Percentiles rank a stretch among this genome's conserved stretches.
Conservation (phyloP, 2,113 vertebrate species). For the Dissostichus mawsoni region DNA sequence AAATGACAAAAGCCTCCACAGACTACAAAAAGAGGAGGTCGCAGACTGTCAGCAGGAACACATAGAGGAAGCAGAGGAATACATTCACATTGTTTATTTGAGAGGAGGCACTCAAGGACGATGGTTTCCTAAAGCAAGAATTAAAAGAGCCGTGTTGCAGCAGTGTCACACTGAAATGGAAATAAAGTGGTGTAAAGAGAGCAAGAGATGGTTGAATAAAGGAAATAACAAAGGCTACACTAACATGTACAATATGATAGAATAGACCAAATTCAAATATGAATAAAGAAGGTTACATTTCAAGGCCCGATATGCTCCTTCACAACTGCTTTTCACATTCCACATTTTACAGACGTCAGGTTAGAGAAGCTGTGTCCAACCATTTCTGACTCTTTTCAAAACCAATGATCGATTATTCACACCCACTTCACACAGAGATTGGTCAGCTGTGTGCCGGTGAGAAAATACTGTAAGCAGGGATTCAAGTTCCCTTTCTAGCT, state of each 20-base stretch:
- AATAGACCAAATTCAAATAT: neutral
- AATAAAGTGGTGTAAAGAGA: neutral
- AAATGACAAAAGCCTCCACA: conserved; percentile 26
- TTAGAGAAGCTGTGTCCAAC: too few relatives aligned
- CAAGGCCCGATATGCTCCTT: neutral
- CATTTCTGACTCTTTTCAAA: too few relatives aligned
- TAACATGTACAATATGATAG: neutral
- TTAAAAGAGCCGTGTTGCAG: conserved; percentile 20
- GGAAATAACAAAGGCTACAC: neutral
- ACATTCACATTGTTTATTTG: conserved; percentile 35
- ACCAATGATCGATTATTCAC: too few relatives aligned
- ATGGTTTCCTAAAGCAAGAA: conserved; percentile 5
- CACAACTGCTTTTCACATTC: neutral
- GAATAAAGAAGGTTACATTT: neutral
- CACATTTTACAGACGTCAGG: too few relatives aligned
- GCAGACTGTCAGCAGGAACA: conserved; percentile 16
- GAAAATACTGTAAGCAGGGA: too few relatives aligned
- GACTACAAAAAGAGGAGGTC: conserved; percentile 13
- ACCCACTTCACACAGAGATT: too few relatives aligned
- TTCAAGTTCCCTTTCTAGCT: too few relatives aligned
- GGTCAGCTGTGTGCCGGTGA: too few relatives aligned
- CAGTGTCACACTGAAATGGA: conserved; percentile 6
- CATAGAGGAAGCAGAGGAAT: neutral
- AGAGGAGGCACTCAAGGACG: conserved; percentile 23
- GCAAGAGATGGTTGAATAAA: neutral